Evolutionary conservation across 2,888 invertebrate genomes (phyloP).

Genomic region (Chelonus formosanus): DNA sequence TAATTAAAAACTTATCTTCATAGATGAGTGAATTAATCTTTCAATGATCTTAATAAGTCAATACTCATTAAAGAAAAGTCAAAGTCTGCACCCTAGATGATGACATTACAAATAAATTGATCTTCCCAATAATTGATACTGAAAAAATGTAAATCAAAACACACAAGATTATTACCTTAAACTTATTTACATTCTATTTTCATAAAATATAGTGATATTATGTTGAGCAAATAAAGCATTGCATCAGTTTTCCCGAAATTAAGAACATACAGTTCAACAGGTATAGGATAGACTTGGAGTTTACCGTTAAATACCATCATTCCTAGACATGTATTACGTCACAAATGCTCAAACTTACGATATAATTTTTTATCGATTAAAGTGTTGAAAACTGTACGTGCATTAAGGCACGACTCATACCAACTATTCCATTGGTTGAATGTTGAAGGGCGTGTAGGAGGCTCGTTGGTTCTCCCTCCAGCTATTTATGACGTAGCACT

Average conservation of each 20-base stretch:
- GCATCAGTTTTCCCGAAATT: conserved; percentile 13
- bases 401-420: background rate
- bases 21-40: too few species aligned
- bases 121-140: too few species aligned
- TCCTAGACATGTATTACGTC: conserved; percentile 9
- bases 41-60: too few species aligned
- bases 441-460: conserved; percentile 42
- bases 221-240: background rate
- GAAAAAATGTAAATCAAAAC: too few species aligned
- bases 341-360: background rate
- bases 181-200: too few species aligned
- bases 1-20: too few species aligned
- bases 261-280: conserved; percentile 18
- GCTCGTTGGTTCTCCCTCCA: conserved; percentile 31
- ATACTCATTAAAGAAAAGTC: too few species aligned
- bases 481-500: background rate
- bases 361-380: conserved; percentile 1
- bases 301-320: too few species aligned
- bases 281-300: background rate
- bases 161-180: too few species aligned
- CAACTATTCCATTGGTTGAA: conserved; percentile 44
- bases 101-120: too few species aligned
- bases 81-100: too few species aligned
- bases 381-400: conserved; percentile 3
- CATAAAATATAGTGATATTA: too few species aligned